Evolutionary conservation across 92 coral and sea anemone genomes (phyloP), one percentile per base, ranked within the genome.

Genomic region (Diadumene lineata): DNA sequence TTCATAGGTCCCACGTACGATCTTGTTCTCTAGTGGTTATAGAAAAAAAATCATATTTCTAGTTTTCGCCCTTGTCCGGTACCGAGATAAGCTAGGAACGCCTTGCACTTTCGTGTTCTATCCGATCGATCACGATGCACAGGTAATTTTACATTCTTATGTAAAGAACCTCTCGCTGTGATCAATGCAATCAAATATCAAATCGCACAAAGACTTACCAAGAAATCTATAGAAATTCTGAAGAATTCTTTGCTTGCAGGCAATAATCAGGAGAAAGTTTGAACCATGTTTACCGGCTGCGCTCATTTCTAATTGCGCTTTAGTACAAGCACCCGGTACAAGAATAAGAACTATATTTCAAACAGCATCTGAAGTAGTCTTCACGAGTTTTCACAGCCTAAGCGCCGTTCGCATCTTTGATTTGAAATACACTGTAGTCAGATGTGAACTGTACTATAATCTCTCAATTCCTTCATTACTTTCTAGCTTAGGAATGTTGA

Each of bases 401-500:
- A 13, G 48, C n/a, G n/a, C n/a, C n/a, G n/a, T n/a, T 38, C 6
- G 48, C 48, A 13, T 4, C 48, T 38, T 13, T 38, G 7, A 38
- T 6, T 38, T 38, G 48, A 38, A 38, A 38, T 38, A 38, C 48
- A 13, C 48, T 38, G 13, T 13, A 13, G 13, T 38, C 6, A 6
- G 7, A 38, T 38, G 6, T 38, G 48, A 38, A 38, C 48, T 38
- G 48, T 38, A 4, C 48, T 38, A 38, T 38, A 38, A n/a, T n/a
- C 44, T 7, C 1, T 0, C 56, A 19, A 26, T 34, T 55, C 10
- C 38, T 26, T 6, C 55, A 67, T 82, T 82, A 82, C 86, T 82
- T 38, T 67, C 57, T 62, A 22, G 21, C 57, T 15, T 38, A 55
- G 86, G 86, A 81, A 81, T 81, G 86, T 67, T 51, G 68, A 73